phyloP scores from a whole-genome alignment of 2,113 vertebrate genomes.

The Pomatostomus ruficeps region DNA sequence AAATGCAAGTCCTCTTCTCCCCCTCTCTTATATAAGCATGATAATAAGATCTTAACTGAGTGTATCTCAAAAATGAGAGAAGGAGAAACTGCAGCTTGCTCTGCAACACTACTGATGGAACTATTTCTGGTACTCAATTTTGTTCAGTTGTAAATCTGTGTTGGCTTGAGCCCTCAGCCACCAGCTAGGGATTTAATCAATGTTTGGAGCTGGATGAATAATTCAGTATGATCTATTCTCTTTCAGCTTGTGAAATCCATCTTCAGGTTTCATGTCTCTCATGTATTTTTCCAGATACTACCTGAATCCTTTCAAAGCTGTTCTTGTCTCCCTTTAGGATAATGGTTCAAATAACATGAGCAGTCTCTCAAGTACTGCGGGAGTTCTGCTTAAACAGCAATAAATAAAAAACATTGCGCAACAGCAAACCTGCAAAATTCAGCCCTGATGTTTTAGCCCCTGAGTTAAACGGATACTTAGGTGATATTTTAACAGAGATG shows the following conservation, averaged over 20 bases:
- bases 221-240: conserved; percentile 39
- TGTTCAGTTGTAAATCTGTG: conserved; percentile 37
- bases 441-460: not conserved
- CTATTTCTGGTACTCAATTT: conserved; percentile 38
- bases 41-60: not conserved
- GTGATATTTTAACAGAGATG: not conserved
- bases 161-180: conserved; percentile 26
- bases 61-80: not conserved
- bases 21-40: not conserved
- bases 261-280: conserved; percentile 23
- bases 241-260: conserved; percentile 24
- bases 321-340: not conserved
- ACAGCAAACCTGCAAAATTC: not conserved
- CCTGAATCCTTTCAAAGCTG: not conserved
- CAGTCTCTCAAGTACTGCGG: not conserved
- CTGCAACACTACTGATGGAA: not conserved
- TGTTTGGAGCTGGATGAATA: conserved; percentile 40
- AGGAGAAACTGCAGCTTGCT: not conserved
- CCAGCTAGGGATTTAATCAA: conserved; percentile 45
- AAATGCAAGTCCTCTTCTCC: not conserved
- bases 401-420: not conserved
- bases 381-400: not conserved
- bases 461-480: not conserved
- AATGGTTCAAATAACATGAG: not conserved
- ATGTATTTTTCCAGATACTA: not conserved